These are phyloP conservation scores for Tetramorium alpestre DNA, from an alignment of 1,140 invertebrate species.

Conservation along the genomic window DNA sequence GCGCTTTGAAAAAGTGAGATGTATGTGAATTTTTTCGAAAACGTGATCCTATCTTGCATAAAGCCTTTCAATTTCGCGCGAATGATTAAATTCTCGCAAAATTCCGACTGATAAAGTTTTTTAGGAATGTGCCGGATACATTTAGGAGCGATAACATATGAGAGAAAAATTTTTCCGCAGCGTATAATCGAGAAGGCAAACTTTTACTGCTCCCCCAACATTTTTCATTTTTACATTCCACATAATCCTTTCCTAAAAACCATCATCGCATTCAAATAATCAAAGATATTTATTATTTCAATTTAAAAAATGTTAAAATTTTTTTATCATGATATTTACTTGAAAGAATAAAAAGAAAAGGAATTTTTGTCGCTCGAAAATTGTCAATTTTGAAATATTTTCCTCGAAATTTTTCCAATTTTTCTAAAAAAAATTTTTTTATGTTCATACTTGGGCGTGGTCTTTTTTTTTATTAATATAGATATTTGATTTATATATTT, in stretches of 20 bases:
- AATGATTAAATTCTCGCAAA: conserved; percentile 60
- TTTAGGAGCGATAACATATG: conserved; percentile 46
- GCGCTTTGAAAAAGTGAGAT: conserved; percentile 24
- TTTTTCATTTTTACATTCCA: conserved; percentile 27
- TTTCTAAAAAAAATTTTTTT: neutral
- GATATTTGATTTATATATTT: neutral
- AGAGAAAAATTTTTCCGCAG: conserved; percentile 46
- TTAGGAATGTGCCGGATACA: conserved; percentile 51
- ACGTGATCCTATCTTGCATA: conserved; percentile 31
- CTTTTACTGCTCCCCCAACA: conserved; percentile 15
- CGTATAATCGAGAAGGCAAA: conserved; percentile 19
- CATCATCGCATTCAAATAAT: neutral
- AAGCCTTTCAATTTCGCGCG: conserved; percentile 51
- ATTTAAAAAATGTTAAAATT: neutral
- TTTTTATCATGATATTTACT: neutral
- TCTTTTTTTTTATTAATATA: neutral
- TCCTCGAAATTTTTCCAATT: neutral
- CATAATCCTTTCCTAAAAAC: conserved; percentile 6
- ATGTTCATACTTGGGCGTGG: neutral
- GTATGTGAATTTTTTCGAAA: conserved; percentile 44
- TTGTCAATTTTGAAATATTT: neutral
- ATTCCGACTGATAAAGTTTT: conserved; percentile 54
- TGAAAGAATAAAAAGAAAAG: neutral
- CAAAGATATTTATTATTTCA: conserved; percentile 10
- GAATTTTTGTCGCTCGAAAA: neutral